Conservation (phyloP, 2,888 invertebrate species). For the Phytoseiulus persimilis region DNA sequence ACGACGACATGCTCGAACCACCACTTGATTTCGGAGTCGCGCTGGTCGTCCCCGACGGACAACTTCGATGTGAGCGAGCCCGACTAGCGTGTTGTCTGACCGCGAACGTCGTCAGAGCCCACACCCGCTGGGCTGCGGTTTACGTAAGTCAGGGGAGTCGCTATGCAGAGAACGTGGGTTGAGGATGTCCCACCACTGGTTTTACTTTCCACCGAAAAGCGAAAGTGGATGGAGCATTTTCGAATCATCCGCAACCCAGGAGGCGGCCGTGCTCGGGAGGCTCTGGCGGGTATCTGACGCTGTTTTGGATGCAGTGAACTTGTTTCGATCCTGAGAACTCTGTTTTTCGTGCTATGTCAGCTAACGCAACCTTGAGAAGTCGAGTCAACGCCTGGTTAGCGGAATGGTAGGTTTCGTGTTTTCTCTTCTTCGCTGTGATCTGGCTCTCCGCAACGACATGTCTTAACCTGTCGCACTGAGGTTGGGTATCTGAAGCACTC, state of each 20-base stretch:
- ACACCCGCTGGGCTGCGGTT: not conserved
- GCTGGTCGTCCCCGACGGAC: not conserved
- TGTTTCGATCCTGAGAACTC: not conserved
- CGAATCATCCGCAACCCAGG: not conserved
- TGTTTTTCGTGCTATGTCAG: not conserved
- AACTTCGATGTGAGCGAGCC: not conserved
- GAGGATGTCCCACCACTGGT: constrained; percentile 27
- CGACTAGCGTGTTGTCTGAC: not conserved
- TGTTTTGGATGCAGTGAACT: not conserved
- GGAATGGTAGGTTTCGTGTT: not conserved
- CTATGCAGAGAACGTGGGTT: constrained; percentile 13
- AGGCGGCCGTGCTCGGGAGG: not conserved
- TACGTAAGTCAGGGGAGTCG: not conserved
- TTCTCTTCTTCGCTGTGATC: not conserved
- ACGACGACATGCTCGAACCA: not conserved
- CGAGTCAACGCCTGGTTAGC: constrained; percentile 22
- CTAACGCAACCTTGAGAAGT: constrained; percentile 14
- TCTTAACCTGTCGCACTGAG: too few relatives aligned
- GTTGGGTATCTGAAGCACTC: too few relatives aligned
- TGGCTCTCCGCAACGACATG: too few relatives aligned
- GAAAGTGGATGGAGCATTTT: not conserved
- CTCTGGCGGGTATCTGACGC: not conserved
- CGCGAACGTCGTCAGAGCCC: not conserved
- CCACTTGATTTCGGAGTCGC: not conserved
- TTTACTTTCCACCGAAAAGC: constrained; percentile 5